These are phyloP conservation scores for Megatriorchis doriae DNA, from an alignment of 2,113 vertebrate species.

Conservation along the genomic window DNA sequence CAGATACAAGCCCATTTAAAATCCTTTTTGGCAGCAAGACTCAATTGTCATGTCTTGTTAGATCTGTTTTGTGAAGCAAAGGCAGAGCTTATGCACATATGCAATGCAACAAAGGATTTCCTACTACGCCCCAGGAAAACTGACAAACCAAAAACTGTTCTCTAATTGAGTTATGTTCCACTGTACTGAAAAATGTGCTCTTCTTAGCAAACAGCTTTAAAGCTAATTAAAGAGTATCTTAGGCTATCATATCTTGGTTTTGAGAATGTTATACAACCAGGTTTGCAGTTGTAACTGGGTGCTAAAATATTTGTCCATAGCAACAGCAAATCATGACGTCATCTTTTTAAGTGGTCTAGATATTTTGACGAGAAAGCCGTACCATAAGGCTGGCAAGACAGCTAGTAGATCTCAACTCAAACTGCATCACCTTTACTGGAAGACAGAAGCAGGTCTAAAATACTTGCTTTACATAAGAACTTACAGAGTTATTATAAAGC, in stretches of 20 bases:
- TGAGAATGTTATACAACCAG: neutral
- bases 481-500: neutral
- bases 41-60: slow-evolving; percentile 61
- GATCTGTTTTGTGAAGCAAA: slow-evolving; percentile 52
- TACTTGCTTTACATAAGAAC: neutral
- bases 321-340: neutral
- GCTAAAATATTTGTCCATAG: neutral
- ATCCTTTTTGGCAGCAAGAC: slow-evolving; percentile 30
- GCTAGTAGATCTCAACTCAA: neutral
- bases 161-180: slow-evolving; percentile 46
- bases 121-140: slow-evolving; percentile 61
- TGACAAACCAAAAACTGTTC: slow-evolving; percentile 54
- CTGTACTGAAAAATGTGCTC: slow-evolving; percentile 34
- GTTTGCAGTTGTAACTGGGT: neutral
- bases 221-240: slow-evolving; percentile 37
- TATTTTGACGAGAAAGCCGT: neutral
- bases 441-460: neutral
- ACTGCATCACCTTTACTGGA: neutral
- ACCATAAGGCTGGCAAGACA: neutral
- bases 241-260: neutral
- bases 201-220: slow-evolving; percentile 14
- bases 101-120: slow-evolving; percentile 53
- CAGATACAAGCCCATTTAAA: slow-evolving; percentile 37
- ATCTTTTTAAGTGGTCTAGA: neutral
- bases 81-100: slow-evolving; percentile 38